These are phyloP conservation scores for Cavia aperea DNA, from an alignment of 2,113 vertebrate species.

Conservation along the genomic window DNA sequence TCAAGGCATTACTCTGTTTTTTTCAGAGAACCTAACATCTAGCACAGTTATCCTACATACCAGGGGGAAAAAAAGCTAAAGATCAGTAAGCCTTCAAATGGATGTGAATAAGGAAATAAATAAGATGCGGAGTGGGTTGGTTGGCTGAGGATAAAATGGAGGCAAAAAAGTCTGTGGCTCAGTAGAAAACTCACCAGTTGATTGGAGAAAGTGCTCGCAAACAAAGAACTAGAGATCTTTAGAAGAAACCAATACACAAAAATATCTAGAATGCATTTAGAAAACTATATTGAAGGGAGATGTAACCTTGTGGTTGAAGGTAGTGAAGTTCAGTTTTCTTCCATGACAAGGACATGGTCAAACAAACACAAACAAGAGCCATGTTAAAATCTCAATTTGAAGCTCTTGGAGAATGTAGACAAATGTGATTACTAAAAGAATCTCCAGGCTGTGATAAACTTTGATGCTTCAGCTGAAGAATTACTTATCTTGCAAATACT, in stretches of 20 bases:
- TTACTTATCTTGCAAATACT: not conserved
- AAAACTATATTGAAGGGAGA: not conserved
- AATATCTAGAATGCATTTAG: not conserved
- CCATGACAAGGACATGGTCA: not conserved
- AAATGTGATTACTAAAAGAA: not conserved
- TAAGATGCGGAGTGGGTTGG: not conserved
- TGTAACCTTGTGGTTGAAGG: not conserved
- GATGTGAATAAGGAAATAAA: not conserved
- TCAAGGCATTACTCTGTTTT: not conserved
- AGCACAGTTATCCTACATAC: not conserved
- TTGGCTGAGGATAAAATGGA: not conserved
- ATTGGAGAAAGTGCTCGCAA: not conserved
- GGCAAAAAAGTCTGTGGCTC: not conserved
- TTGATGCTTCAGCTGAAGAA: not conserved
- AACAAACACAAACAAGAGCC: not conserved
- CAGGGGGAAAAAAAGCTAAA: not conserved
- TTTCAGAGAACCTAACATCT: not conserved
- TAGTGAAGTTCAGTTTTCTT: not conserved
- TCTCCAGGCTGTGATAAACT: not conserved
- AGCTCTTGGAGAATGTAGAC: not conserved
- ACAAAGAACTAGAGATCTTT: not conserved
- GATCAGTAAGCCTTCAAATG: not conserved
- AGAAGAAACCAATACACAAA: not conserved
- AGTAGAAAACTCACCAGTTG: not conserved
- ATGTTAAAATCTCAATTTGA: not conserved